Conservation (phyloP, 2,113 vertebrate species). For the Lathamus discolor region DNA sequence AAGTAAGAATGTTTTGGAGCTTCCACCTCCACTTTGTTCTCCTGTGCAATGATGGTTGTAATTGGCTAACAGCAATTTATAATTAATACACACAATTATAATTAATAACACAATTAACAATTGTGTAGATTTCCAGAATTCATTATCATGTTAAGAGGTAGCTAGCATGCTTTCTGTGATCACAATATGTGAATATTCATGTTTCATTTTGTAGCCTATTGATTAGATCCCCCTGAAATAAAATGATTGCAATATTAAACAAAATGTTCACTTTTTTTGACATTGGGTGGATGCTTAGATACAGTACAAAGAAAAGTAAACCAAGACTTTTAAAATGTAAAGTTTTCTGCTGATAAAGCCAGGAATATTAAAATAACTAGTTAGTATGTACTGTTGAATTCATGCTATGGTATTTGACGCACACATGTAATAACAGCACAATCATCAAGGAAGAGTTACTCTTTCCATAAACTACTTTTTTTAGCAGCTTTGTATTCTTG, state of each 20-base stretch:
- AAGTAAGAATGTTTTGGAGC: not conserved
- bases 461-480: not conserved
- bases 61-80: not conserved
- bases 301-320: not conserved
- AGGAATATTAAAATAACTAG: not conserved
- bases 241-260: not conserved
- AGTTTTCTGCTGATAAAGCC: not conserved
- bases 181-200: not conserved
- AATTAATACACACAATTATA: not conserved
- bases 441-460: not conserved
- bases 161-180: not conserved
- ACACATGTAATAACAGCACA: not conserved
- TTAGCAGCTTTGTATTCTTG: not conserved
- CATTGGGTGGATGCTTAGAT: not conserved
- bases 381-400: not conserved
- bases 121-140: not conserved
- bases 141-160: not conserved
- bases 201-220: constrained; percentile 1
- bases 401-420: not conserved
- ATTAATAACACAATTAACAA: not conserved
- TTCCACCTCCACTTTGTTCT: not conserved
- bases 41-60: not conserved
- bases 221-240: not conserved
- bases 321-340: not conserved
- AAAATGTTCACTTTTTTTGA: not conserved